Conservation (phyloP, 1,140 invertebrate species). For the Phthorimaea operculella region DNA sequence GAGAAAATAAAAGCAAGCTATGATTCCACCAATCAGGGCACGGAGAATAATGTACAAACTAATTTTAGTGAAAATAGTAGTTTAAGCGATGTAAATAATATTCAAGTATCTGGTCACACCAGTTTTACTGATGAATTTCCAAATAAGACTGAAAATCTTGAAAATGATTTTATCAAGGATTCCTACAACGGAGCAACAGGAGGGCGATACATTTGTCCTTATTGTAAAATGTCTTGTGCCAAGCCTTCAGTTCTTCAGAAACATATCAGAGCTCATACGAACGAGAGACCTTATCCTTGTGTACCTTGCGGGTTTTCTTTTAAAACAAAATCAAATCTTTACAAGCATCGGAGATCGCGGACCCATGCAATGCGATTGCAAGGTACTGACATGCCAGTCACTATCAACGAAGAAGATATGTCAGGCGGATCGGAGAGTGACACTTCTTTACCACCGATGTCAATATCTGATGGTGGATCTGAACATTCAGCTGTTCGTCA, state of each 20-base stretch:
- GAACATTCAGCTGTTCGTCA: constrained; percentile 36
- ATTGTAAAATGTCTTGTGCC: constrained; percentile 88
- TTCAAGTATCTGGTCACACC: constrained; percentile 62
- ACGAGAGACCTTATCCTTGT: constrained; percentile 92
- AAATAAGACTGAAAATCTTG: constrained; percentile 64
- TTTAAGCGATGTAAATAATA: constrained; percentile 64
- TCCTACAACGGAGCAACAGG: constrained; percentile 50
- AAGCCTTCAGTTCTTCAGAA: constrained; percentile 95
- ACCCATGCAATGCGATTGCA: constrained; percentile 80
- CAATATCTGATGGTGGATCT: constrained; percentile 45
- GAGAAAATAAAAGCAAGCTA: constrained; percentile 55
- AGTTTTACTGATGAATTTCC: constrained; percentile 63
- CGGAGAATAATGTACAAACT: constrained; percentile 68
- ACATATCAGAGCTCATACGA: constrained; percentile 92
- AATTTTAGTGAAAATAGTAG: constrained; percentile 63
- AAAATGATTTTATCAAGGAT: constrained; percentile 65
- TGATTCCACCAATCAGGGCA: constrained; percentile 30
- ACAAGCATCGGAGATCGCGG: constrained; percentile 88
- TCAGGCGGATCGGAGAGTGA: constrained; percentile 68
- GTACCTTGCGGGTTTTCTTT: constrained; percentile 89
- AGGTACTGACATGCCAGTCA: constrained; percentile 66
- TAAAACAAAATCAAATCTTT: constrained; percentile 94
- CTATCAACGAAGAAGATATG: constrained; percentile 66
- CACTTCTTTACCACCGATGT: constrained; percentile 48
- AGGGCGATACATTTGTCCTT: constrained; percentile 83